Conservation (phyloP, 2,797 vertebrate species). For the Cercopithecus mitis region DNA sequence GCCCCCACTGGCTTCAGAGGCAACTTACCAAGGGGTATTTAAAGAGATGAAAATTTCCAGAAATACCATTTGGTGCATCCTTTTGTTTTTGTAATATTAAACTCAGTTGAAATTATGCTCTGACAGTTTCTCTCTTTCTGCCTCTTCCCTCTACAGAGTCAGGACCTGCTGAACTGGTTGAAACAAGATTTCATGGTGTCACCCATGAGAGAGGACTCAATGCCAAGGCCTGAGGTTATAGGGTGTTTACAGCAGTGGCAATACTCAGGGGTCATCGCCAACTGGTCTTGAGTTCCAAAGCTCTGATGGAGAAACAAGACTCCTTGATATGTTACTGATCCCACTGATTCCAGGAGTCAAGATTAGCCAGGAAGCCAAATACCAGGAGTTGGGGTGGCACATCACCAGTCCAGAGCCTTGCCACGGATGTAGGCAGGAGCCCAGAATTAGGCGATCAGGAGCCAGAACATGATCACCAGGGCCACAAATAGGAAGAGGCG, state of each 20-base stretch:
- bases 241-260: constrained; percentile 61
- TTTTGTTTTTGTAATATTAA: constrained; percentile 57
- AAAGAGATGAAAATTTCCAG: constrained; percentile 62
- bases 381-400: constrained; percentile 75
- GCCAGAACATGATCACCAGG: constrained; percentile 99
- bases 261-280: constrained; percentile 67
- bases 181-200: constrained; percentile 74
- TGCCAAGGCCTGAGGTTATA: constrained; percentile 64
- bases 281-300: constrained; percentile 77
- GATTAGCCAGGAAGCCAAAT: constrained; percentile 77
- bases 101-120: constrained; percentile 46
- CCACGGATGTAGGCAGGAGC: constrained; percentile 61
- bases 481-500: constrained; percentile 98
- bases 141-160: constrained; percentile 52
- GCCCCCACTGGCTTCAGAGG: constrained; percentile 48
- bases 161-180: constrained; percentile 66
- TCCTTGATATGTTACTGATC: constrained; percentile 73
- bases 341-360: constrained; percentile 72
- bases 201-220: constrained; percentile 66
- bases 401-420: constrained; percentile 77
- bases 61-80: constrained; percentile 69
- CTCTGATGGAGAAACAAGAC: constrained; percentile 74
- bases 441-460: constrained; percentile 93
- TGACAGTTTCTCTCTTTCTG: constrained; percentile 49
- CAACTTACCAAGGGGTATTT: constrained; percentile 53